Percentiles rank a stretch among this genome's conserved stretches.
phyloP scores from a whole-genome alignment of 2,113 vertebrate species.

The Excalfactoria chinensis region DNA sequence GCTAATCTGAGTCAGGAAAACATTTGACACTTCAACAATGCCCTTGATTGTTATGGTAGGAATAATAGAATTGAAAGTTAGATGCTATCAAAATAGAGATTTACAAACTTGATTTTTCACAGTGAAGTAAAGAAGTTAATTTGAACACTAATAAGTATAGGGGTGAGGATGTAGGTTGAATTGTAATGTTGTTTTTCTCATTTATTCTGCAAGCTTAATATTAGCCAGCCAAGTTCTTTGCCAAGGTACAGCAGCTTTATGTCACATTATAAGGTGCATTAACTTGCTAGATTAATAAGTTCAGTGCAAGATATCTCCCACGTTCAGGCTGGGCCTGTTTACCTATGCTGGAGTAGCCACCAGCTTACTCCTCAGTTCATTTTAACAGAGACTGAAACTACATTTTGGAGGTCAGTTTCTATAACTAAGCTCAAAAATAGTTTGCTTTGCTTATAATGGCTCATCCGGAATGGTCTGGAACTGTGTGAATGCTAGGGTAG shows the following conservation, averaged over 20 bases:
- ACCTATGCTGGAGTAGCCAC: not conserved
- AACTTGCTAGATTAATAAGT: not conserved
- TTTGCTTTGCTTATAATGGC: not conserved
- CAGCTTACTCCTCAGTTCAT: not conserved
- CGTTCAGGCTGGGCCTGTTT: not conserved
- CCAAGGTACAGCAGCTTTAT: not conserved
- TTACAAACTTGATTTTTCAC: conserved; percentile 34
- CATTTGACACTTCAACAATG: not conserved
- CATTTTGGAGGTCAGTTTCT: not conserved
- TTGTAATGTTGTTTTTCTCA: not conserved
- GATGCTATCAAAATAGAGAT: conserved; percentile 1
- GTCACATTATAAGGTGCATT: not conserved
- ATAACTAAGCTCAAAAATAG: not conserved
- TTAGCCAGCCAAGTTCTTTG: not conserved
- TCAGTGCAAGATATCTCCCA: not conserved
- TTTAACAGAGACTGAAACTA: not conserved
- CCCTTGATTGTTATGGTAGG: not conserved
- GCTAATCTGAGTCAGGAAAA: conserved; percentile 18
- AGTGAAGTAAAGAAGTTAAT: not conserved
- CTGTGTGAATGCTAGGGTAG: not conserved
- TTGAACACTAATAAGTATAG: not conserved
- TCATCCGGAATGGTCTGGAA: not conserved
- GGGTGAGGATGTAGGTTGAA: not conserved
- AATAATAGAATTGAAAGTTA: conserved; percentile 35
- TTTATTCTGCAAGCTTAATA: not conserved